phyloP scores from a whole-genome alignment of 2,113 vertebrate genomes.

The Dicrurus megarhynchus region DNA sequence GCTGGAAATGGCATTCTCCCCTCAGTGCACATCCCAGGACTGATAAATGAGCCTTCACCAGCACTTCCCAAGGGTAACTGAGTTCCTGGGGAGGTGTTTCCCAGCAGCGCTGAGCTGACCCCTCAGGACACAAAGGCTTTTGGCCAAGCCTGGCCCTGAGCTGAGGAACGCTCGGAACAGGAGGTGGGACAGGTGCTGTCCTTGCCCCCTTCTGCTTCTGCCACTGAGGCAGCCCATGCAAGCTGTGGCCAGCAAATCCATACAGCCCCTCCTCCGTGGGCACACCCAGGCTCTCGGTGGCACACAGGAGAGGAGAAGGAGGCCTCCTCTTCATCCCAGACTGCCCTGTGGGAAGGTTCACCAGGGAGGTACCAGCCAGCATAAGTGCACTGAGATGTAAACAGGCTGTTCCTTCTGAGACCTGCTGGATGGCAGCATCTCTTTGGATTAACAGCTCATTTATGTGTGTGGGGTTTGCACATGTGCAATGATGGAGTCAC shows the following conservation, averaged over 20 bases:
- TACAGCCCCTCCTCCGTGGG: neutral
- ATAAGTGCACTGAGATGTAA: neutral
- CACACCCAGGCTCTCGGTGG: neutral
- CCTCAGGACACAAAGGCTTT: neutral
- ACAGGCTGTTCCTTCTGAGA: neutral
- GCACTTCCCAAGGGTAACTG: neutral
- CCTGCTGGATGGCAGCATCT: neutral
- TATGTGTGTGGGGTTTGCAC: neutral
- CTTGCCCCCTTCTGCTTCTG: neutral
- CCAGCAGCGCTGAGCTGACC: neutral
- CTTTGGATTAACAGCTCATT: neutral
- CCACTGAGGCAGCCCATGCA: fast-evolving
- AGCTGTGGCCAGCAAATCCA: neutral
- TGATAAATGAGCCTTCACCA: fast-evolving
- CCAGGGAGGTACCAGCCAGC: neutral
- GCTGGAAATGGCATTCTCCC: neutral
- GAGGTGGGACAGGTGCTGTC: neutral
- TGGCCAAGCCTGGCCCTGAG: neutral
- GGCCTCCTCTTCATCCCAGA: neutral
- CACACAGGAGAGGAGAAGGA: neutral
- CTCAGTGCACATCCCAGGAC: neutral
- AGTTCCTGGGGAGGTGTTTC: neutral
- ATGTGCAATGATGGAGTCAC: fast-evolving
- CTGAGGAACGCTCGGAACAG: neutral
- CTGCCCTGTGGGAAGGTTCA: neutral